Conservation (phyloP, 2,888 invertebrate species). For the Nomada goodeniana region DNA sequence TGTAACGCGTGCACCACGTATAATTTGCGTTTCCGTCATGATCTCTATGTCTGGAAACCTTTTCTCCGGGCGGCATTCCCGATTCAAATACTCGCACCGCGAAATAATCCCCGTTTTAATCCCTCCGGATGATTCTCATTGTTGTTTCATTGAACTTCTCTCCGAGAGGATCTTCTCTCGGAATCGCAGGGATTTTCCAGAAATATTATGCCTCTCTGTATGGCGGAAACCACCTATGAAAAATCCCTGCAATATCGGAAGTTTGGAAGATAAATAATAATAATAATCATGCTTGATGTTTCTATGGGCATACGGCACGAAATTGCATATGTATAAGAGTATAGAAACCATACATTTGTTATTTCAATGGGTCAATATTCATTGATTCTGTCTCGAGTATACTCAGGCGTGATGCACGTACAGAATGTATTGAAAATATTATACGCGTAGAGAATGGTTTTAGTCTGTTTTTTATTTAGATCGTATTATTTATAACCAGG, state of each 20-base stretch:
- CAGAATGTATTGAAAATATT: no score
- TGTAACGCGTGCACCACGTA: slow-evolving; percentile 16
- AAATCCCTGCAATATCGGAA: slow-evolving; percentile 39
- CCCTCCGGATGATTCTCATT: slow-evolving; percentile 68
- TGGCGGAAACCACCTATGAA: slow-evolving; percentile 43
- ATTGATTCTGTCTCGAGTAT: no score
- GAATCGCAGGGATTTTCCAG: slow-evolving; percentile 64
- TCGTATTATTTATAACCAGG: no score
- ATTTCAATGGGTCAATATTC: background rate
- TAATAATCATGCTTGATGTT: slow-evolving; percentile 13
- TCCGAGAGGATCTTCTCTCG: slow-evolving; percentile 50
- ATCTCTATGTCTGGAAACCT: slow-evolving; percentile 50
- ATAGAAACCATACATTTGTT: background rate
- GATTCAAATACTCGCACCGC: slow-evolving; percentile 59
- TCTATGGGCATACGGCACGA: background rate
- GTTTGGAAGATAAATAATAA: slow-evolving; percentile 5
- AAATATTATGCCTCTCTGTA: slow-evolving; percentile 59
- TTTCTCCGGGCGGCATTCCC: slow-evolving; percentile 58
- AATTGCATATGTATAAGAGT: background rate
- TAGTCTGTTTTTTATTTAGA: no score
- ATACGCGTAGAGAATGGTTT: no score
- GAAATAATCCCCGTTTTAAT: slow-evolving; percentile 72
- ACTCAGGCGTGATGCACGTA: no score
- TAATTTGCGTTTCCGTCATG: slow-evolving; percentile 53
- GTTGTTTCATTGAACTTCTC: slow-evolving; percentile 71